Base-by-base conservation (phyloP, 2,113 vertebrate genomes). In the Pica pica region DNA sequence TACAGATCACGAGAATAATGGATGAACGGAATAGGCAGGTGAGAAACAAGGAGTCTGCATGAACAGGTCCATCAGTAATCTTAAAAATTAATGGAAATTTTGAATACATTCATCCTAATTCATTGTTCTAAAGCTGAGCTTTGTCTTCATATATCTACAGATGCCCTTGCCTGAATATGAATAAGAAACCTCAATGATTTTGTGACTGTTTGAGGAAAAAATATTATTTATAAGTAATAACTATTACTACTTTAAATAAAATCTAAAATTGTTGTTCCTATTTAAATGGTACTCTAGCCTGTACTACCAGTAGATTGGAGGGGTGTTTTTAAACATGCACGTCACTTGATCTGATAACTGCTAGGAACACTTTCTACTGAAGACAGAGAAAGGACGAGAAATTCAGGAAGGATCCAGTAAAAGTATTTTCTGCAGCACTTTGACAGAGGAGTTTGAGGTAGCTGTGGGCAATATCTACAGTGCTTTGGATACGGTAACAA, bases 11-110 rank as follows among this genome's bases (percentile, higher is more conserved):
- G 46, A 98, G 99, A 98, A 99, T 99, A 98, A 99, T 99, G 99
- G 99, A 99, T 86, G 99, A 99, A 97, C 98, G 99, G 98, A 99
- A 99, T 98, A 98, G 99, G 74, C 99, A 99, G 99, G 99, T 99
- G 97, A 98, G 97, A 91, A 90, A 85, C 11, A 17, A 68, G n/a
- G 28, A 35, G 10, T 65, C 15, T 79, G 50, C 17, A 3, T 78
- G 74, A 94, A 31, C 3, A 35, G 67, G 11, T 50, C 77, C 26
- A 63, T 68, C 56, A 57, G 47, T 59, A 46, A 44, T 68, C 26
- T 53, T 63, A 31, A 81, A 81, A 81, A 67, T 67, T 7, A 39
- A 6, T 77, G 55, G 46, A 16, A 76, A 50, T 7, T 64, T 75
- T 23, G 30, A 81, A 23, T 77, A 5, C 2, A 4, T 63, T 67